These are phyloP conservation scores for Bellardia pandia DNA, from an alignment of 2,888 invertebrate species.

Conservation along the genomic window DNA sequence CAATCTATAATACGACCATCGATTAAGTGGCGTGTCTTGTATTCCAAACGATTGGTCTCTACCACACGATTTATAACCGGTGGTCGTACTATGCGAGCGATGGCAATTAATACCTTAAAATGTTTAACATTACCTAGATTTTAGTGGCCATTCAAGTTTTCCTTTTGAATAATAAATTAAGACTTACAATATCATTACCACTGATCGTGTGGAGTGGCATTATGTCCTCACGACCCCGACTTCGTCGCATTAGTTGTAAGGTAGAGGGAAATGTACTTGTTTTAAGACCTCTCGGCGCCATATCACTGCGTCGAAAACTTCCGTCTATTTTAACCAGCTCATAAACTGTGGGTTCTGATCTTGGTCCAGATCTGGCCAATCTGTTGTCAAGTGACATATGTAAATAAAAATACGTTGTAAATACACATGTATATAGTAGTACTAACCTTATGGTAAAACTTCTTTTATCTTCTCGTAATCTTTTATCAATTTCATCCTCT, in stretches of 20 bases:
- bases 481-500: slow-evolving; percentile 82
- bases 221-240: slow-evolving; percentile 85
- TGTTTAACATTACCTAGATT: background rate
- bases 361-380: slow-evolving; percentile 88
- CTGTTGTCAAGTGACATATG: slow-evolving; percentile 74
- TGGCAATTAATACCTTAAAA: slow-evolving; percentile 86
- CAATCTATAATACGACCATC: slow-evolving; percentile 95
- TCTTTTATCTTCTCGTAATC: slow-evolving; percentile 85
- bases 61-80: slow-evolving; percentile 88
- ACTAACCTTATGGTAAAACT: slow-evolving; percentile 85
- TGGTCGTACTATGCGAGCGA: slow-evolving; percentile 90
- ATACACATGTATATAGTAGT: background rate
- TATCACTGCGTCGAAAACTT: slow-evolving; percentile 86
- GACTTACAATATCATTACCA: slow-evolving; percentile 87
- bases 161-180: background rate
- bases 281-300: slow-evolving; percentile 85
- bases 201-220: slow-evolving; percentile 85
- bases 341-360: slow-evolving; percentile 89
- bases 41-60: slow-evolving; percentile 91
- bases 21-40: slow-evolving; percentile 94
- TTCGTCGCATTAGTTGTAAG: slow-evolving; percentile 84
- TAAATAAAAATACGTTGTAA: background rate
- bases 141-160: background rate
- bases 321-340: slow-evolving; percentile 90
- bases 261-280: slow-evolving; percentile 84